Evolutionary conservation across 2,797 vertebrate genomes (phyloP).

Genomic region (Hydrophis major): DNA sequence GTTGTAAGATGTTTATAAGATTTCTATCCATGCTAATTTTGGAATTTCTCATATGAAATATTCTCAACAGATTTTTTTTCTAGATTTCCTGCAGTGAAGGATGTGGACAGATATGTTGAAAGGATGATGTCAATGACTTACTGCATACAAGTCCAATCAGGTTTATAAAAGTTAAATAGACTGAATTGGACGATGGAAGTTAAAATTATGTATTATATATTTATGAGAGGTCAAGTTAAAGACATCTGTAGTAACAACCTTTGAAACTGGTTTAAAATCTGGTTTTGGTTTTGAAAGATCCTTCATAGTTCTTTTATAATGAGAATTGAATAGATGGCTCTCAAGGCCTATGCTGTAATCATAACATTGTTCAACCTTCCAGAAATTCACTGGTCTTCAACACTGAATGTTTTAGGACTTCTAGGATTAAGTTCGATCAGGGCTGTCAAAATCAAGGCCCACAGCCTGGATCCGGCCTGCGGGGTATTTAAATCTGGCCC

Average conservation of each 20-base stretch:
- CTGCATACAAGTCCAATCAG: neutral
- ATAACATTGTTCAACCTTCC: neutral
- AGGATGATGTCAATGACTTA: neutral
- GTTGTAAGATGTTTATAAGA: neutral
- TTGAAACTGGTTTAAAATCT: neutral
- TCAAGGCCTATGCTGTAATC: neutral
- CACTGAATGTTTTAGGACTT: neutral
- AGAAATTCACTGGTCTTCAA: neutral
- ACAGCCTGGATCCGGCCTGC: too few relatives aligned
- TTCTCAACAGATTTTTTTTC: neutral
- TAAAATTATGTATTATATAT: neutral
- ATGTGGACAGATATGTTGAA: neutral
- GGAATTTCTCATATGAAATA: neutral
- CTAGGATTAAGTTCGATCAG: neutral
- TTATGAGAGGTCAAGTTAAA: neutral
- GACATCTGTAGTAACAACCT: neutral
- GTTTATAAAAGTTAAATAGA: neutral
- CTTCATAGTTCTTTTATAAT: neutral
- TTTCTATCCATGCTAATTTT: neutral
- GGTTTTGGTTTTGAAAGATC: neutral
- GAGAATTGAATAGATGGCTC: neutral
- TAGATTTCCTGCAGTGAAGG: neutral
- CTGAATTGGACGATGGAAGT: neutral
- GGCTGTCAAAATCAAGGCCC: too few relatives aligned
- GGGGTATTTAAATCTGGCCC: too few relatives aligned